Conservation (phyloP, 2,113 vertebrate genomes). For the Dipodomys stephensi region DNA sequence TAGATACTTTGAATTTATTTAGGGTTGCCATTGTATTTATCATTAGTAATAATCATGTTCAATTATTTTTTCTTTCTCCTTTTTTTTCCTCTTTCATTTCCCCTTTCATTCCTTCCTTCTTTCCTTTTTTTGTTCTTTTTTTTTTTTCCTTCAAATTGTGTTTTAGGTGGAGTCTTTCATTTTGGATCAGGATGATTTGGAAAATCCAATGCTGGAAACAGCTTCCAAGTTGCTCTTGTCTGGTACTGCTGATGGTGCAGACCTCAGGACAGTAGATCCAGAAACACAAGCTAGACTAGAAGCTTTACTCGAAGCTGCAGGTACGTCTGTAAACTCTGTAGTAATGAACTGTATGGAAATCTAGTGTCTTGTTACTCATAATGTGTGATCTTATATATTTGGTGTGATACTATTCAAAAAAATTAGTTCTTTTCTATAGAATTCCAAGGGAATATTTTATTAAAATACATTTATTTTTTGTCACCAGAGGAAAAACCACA, state of each 20-base stretch:
- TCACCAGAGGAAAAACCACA: neutral
- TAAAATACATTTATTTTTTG: neutral
- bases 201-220: conserved; percentile 99
- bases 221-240: conserved; percentile 98
- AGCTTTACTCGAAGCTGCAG: conserved; percentile 98
- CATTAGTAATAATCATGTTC: conserved; percentile 30
- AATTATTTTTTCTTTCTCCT: conserved; percentile 45
- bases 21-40: conserved; percentile 14
- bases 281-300: conserved; percentile 98
- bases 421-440: conserved; percentile 15
- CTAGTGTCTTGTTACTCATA: neutral
- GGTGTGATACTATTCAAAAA: neutral
- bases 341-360: neutral
- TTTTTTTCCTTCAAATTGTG: conserved; percentile 14
- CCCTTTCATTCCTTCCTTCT: neutral
- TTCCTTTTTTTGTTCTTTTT: neutral
- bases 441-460: conserved; percentile 25
- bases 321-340: conserved; percentile 84
- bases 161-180: conserved; percentile 98
- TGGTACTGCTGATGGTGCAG: conserved; percentile 96
- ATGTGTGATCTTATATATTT: neutral
- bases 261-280: conserved; percentile 98
- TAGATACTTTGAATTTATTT: conserved; percentile 24
- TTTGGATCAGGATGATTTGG: conserved; percentile 98
- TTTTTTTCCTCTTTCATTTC: conserved; percentile 9